These are phyloP conservation scores for Lasioglossum lativentre DNA, from an alignment of 2,888 invertebrate species.

Conservation along the genomic window DNA sequence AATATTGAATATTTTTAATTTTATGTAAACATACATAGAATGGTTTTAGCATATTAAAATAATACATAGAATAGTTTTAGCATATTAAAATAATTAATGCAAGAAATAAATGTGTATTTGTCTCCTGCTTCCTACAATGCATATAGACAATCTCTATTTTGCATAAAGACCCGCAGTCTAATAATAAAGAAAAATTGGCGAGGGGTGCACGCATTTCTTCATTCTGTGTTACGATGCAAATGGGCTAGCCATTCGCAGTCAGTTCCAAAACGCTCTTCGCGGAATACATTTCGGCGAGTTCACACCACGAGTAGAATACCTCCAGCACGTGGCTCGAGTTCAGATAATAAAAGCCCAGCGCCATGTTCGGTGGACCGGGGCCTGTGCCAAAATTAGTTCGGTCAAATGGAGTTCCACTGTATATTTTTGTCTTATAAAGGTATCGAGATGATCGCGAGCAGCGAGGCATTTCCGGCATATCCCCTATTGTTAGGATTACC, in stretches of 20 bases:
- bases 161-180: not conserved
- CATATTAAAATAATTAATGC: not conserved
- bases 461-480: not conserved
- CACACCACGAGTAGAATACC: not conserved
- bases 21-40: no score
- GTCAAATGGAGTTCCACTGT: conserved; percentile 4
- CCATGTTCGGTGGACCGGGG: conserved; percentile 11
- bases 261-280: not conserved
- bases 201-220: not conserved
- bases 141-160: not conserved
- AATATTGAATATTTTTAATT: not conserved
- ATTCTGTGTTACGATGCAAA: not conserved
- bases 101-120: not conserved
- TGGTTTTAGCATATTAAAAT: not conserved
- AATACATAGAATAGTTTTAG: no score
- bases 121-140: not conserved
- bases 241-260: not conserved
- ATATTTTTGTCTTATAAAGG: conserved; percentile 2
- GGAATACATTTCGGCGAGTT: not conserved
- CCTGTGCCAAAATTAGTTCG: not conserved
- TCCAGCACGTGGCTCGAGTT: not conserved
- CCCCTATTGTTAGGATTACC: conserved; percentile 7
- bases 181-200: not conserved
- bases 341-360: not conserved
- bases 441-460: not conserved